Evolutionary conservation across 2,797 vertebrate genomes (phyloP), one percentile per base, ranked within the genome.

Genomic region (Sorex maritimensis): DNA sequence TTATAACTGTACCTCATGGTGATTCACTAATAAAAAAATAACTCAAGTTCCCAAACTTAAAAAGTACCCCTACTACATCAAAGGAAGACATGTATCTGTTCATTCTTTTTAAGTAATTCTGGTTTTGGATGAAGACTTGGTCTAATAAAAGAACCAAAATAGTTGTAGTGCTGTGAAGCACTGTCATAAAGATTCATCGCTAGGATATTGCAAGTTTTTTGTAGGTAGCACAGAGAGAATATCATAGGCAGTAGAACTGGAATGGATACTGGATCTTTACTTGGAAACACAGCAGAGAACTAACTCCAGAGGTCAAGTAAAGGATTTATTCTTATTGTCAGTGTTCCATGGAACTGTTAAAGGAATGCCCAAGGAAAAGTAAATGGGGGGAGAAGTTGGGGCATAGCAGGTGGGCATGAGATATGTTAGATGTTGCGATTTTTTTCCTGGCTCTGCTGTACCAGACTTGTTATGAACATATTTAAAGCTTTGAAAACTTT

Each of bases 1-100:
- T 34, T 34, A 34, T 34, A 34, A 34, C 34, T 34, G 34, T 34
- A 34, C 34, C 34, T 34, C 34, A 34, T 34, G 34, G 34, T 34
- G 34, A 34, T 34, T 34, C 34, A 34, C 34, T 34, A 34, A 34
- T 34, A 34, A 34, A 34, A 34, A 34, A 34, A 2, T 34, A 34
- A 34, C 34, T 34, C 15, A 52, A 52, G 8, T 12, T 52, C 52
- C 15, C 52, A 52, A 52, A 52, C 11, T 52, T 52, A 52, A 17
- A 46, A 71, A 74, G 24, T 68, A 46, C 91, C 19, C 72, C 88
- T 80, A 77, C 69, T 77, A 78, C 72, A 15, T 17, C 23, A 65
- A 3, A 90, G 41, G 90, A 92, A 52, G 85, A 67, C 68, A 78
- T 88, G 92, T 68, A 87, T 21, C 6, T 92, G 3, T 68, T 30